These are phyloP conservation scores for Drosophila santomea DNA, from an alignment of 1,140 invertebrate species.

Conservation along the genomic window DNA sequence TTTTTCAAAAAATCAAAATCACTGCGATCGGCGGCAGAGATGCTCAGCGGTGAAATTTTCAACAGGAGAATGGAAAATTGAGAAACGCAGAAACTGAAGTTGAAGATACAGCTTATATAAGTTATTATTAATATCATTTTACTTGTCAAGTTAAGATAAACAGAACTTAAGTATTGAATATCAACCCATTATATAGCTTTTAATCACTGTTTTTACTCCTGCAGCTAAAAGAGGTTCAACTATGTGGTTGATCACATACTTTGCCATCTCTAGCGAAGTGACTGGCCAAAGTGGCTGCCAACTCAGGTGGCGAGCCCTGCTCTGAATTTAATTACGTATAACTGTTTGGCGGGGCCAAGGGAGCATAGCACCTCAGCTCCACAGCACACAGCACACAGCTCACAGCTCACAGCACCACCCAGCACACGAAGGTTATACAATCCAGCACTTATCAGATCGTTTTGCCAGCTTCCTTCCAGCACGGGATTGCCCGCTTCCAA, in stretches of 20 bases:
- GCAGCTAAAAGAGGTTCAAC: neutral
- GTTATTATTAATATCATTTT: neutral
- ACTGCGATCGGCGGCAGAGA: slow-evolving; percentile 43
- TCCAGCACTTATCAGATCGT: slow-evolving; percentile 80
- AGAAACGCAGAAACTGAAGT: neutral
- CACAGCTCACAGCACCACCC: slow-evolving; percentile 4
- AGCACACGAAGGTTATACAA: slow-evolving; percentile 77
- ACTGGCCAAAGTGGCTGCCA: slow-evolving; percentile 32
- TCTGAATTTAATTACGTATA: slow-evolving; percentile 51
- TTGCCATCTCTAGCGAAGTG: slow-evolving; percentile 15
- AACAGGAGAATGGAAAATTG: neutral
- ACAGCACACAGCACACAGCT: neutral
- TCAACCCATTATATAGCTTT: no score
- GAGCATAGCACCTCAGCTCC: slow-evolving; percentile 2
- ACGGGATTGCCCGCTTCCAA: neutral
- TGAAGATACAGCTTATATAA: neutral
- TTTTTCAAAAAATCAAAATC: slow-evolving; percentile 40
- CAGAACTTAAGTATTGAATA: no score
- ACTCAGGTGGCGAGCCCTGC: slow-evolving; percentile 27
- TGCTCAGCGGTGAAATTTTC: slow-evolving; percentile 37
- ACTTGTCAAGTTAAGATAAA: no score
- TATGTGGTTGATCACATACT: no score
- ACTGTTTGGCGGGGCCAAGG: slow-evolving; percentile 33
- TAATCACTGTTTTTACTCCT: neutral
- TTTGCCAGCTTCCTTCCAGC: slow-evolving; percentile 70